Base-by-base conservation (phyloP, 2,888 invertebrate genomes). In the Leucophora obtusa region DNA sequence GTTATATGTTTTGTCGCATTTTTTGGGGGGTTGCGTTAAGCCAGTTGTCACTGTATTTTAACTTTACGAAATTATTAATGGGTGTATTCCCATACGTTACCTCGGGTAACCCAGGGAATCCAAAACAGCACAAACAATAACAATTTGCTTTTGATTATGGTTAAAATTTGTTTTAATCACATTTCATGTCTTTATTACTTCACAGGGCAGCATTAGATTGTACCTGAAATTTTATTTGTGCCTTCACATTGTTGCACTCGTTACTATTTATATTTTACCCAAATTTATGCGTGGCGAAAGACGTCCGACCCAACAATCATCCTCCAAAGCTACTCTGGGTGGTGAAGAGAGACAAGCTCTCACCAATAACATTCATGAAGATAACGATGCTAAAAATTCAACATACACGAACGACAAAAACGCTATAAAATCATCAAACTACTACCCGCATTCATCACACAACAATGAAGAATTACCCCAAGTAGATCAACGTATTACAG, bases 141-240 rank as follows among this genome's bases (percentile, higher is more conserved):
- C n/a, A n/a, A n/a, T n/a, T n/a, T n/a, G n/a, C n/a, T n/a, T n/a
- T n/a, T n/a, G n/a, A n/a, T n/a, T n/a, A n/a, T n/a, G n/a, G n/a
- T n/a, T n/a, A n/a, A n/a, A n/a, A n/a, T 28, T 28, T 3, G 7
- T 28, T 6, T 28, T 28, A 28, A 71, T 66, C 24, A 28, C n/a
- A 33, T 66, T 47, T n/a, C 21, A 14, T 50, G 53, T n/a, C 17
- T 71, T 10, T 35, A 53, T 66, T 35, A 51, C 18, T 91, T n/a
- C 91, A 85, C 91, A 93, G 93, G 87, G 92, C 91, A 91, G 91
- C 92, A 83, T 93, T 91, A 88, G 87, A 86, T 88, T 91, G 90
- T 91, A 91, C 91, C 90, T 91, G 90, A 90, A 87, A 85, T 84
- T 90, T 85, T 90, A 84, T 87, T 88, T 90, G 90, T 91, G 90